These are phyloP conservation scores for Spodoptera exigua DNA, from an alignment of 2,888 invertebrate genomes.

Conservation along the genomic window DNA sequence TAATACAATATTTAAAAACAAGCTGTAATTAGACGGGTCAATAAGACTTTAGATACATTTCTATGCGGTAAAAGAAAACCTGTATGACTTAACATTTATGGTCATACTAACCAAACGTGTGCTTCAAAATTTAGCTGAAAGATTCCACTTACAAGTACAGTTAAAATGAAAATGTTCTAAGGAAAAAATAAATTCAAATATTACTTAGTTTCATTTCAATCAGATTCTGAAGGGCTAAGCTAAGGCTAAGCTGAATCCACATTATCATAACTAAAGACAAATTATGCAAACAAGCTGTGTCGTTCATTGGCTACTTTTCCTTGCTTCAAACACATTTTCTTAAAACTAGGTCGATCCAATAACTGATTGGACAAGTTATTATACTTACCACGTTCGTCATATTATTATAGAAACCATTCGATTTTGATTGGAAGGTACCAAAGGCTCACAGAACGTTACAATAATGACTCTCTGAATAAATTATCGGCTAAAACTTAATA, in stretches of 20 bases:
- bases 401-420: conserved; percentile 17
- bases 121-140: too few species aligned
- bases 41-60: too few species aligned
- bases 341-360: conserved; percentile 27
- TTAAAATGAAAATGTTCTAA: neutral
- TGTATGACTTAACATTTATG: too few species aligned
- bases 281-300: conserved; percentile 34
- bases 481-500: conserved; percentile 53
- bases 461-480: conserved; percentile 44
- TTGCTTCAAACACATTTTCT: conserved; percentile 8
- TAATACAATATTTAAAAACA: too few species aligned
- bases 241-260: conserved; percentile 14
- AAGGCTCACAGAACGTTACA: conserved; percentile 16
- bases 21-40: too few species aligned
- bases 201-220: conserved; percentile 8
- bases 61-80: too few species aligned
- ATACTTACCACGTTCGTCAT: conserved; percentile 2
- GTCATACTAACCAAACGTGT: too few species aligned
- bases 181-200: neutral
- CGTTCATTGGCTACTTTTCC: conserved; percentile 20
- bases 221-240: conserved; percentile 6
- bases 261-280: conserved; percentile 21
- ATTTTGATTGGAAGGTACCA: conserved; percentile 35
- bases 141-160: too few species aligned
- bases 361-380: conserved; percentile 11